A percentile compares a stretch with the other conserved stretches of the same genome.
Conservation (phyloP, 2,888 invertebrate species). For the Choreutis nemorana region DNA sequence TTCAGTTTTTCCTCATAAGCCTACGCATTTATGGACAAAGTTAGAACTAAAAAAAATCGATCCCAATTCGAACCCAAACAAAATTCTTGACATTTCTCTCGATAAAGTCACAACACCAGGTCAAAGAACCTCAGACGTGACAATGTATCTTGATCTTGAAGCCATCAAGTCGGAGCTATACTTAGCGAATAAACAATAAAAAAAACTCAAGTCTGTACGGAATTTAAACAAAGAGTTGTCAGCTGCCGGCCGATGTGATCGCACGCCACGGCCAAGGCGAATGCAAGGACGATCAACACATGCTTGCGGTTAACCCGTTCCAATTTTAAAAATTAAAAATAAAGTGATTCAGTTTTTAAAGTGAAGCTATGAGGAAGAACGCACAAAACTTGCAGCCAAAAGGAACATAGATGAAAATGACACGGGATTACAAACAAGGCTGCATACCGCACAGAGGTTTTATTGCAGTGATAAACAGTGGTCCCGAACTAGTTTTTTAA, state of each 20-base stretch:
- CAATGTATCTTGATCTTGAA: slow-evolving; percentile 21
- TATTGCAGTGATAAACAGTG: no score
- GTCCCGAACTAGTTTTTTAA: no score
- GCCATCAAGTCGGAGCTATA: slow-evolving; percentile 13
- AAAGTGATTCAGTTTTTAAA: neutral
- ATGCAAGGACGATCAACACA: slow-evolving; percentile 38
- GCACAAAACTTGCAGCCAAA: neutral
- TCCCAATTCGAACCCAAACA: no score
- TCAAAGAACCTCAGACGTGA: slow-evolving; percentile 38
- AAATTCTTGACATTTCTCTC: slow-evolving; percentile 13
- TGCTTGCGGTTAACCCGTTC: slow-evolving; percentile 15
- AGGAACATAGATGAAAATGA: slow-evolving; percentile 17
- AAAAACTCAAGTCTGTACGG: slow-evolving; percentile 30
- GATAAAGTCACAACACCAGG: slow-evolving; percentile 11
- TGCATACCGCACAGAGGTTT: no score
- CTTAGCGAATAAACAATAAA: slow-evolving; percentile 31
- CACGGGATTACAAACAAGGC: slow-evolving; percentile 21
- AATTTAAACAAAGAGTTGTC: slow-evolving; percentile 51
- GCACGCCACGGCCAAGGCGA: slow-evolving; percentile 49
- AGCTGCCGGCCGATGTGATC: slow-evolving; percentile 33
- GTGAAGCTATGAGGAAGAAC: neutral
- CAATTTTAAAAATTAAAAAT: slow-evolving; percentile 8
- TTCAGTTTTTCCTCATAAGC: no score
- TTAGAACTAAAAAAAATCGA: no score
- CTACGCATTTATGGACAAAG: no score